A percentile compares a stretch with the other conserved stretches of the same genome.
These are phyloP conservation scores for Agrotis clavis DNA, from an alignment of 2,888 invertebrate genomes.

Conservation along the genomic window DNA sequence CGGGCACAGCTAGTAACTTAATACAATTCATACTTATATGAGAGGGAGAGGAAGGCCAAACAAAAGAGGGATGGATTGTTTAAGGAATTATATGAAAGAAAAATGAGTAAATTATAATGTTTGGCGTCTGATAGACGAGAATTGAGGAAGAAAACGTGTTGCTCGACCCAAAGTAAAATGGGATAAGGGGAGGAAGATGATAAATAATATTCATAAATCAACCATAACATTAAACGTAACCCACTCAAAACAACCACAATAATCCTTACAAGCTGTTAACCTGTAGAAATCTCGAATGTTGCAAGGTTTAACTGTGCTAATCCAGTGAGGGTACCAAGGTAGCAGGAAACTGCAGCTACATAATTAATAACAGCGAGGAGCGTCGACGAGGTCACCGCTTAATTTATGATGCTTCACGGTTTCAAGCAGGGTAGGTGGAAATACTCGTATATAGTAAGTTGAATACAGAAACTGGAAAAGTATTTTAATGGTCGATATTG, in stretches of 20 bases:
- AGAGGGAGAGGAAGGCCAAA: too few species aligned
- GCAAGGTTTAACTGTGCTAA: slow-evolving; percentile 42
- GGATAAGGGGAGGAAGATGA: too few species aligned
- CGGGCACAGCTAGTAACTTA: too few species aligned
- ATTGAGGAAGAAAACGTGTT: too few species aligned
- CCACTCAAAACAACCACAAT: slow-evolving; percentile 12
- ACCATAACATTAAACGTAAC: neutral
- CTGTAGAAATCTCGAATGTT: slow-evolving; percentile 43
- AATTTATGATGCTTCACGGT: slow-evolving; percentile 52
- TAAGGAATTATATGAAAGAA: too few species aligned
- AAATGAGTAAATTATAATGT: too few species aligned
- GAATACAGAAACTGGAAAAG: neutral
- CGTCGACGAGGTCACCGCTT: slow-evolving; percentile 40
- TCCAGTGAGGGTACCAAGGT: slow-evolving; percentile 19
- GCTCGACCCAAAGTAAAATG: too few species aligned
- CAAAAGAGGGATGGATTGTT: too few species aligned
- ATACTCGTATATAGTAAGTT: neutral
- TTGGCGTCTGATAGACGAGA: too few species aligned
- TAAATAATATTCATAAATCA: slow-evolving; percentile 3
- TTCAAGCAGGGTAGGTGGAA: slow-evolving; percentile 2
- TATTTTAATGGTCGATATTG: too few species aligned
- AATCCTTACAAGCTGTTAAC: slow-evolving; percentile 4
- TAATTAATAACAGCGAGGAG: slow-evolving; percentile 50
- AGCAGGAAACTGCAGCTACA: slow-evolving; percentile 47
- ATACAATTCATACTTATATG: too few species aligned